phyloP scores from a whole-genome alignment of 2,797 vertebrate species.

The Tamandua tetradactyla region DNA sequence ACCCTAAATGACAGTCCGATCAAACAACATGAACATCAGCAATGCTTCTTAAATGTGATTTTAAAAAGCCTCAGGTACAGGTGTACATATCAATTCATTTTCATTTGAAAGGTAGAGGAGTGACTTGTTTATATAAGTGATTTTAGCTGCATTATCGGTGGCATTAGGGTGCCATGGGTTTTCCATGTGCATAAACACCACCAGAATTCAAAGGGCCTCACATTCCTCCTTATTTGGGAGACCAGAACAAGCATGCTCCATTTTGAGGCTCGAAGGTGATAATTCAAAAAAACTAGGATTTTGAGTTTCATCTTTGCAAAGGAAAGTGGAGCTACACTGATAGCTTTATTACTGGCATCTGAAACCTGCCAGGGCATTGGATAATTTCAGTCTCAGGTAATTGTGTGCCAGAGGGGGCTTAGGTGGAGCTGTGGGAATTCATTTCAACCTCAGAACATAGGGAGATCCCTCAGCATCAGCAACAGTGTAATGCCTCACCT shows the following conservation, averaged over 20 bases:
- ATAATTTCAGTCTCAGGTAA: background rate
- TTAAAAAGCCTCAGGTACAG: background rate
- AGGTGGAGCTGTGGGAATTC: background rate
- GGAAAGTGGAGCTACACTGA: background rate
- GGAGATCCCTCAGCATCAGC: background rate
- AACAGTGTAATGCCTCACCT: constrained; percentile 86
- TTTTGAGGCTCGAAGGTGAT: background rate
- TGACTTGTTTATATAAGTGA: background rate
- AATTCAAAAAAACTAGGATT: background rate
- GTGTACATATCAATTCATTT: background rate
- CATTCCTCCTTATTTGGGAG: background rate
- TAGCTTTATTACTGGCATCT: background rate
- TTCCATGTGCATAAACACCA: background rate
- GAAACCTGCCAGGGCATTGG: background rate
- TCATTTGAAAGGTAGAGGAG: background rate
- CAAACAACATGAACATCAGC: background rate
- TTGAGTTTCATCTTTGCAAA: background rate
- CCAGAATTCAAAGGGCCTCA: background rate
- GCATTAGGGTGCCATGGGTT: background rate
- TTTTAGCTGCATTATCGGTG: background rate
- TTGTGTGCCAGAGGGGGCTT: background rate
- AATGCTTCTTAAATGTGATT: background rate
- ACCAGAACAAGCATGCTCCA: background rate
- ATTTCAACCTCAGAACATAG: background rate
- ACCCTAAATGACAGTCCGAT: background rate